These are phyloP conservation scores for Leptopilina syphax DNA, from an alignment of 2,888 invertebrate genomes.

Conservation along the genomic window DNA sequence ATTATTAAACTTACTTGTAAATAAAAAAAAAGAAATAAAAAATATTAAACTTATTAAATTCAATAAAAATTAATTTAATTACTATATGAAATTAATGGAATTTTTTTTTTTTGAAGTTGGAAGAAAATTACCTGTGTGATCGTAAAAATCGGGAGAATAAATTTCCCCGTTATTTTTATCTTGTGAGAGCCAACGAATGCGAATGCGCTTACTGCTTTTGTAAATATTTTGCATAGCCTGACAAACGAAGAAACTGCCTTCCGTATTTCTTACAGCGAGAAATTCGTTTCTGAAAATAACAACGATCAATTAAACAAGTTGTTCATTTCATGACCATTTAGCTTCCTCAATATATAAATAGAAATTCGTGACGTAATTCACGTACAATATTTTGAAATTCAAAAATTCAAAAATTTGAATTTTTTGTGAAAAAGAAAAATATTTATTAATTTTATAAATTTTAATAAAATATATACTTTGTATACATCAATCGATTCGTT, in stretches of 20 bases:
- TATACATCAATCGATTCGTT: no score
- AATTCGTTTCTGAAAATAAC: conserved; percentile 86
- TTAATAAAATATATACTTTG: no score
- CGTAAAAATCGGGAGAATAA: conserved; percentile 94
- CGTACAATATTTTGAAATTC: no score
- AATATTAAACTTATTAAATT: neutral
- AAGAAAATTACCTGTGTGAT: conserved; percentile 83
- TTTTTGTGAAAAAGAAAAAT: no score
- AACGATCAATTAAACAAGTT: neutral
- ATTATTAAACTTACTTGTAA: no score
- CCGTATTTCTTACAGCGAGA: conserved; percentile 93
- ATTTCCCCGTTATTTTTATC: conserved; percentile 84
- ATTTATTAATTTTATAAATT: no score
- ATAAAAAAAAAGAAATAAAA: neutral
- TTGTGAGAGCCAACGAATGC: conserved; percentile 93
- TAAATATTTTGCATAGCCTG: conserved; percentile 94
- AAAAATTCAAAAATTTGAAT: no score
- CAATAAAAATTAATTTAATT: conserved; percentile 42
- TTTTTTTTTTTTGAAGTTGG: no score
- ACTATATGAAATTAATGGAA: conserved; percentile 36
- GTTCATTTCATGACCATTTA: no score
- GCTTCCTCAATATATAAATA: no score
- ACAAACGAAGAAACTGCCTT: conserved; percentile 92
- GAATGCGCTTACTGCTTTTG: conserved; percentile 89
- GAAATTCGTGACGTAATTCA: no score